Evolutionary conservation across 2,113 vertebrate genomes (phyloP).

Genomic region (Pholis gunnellus): DNA sequence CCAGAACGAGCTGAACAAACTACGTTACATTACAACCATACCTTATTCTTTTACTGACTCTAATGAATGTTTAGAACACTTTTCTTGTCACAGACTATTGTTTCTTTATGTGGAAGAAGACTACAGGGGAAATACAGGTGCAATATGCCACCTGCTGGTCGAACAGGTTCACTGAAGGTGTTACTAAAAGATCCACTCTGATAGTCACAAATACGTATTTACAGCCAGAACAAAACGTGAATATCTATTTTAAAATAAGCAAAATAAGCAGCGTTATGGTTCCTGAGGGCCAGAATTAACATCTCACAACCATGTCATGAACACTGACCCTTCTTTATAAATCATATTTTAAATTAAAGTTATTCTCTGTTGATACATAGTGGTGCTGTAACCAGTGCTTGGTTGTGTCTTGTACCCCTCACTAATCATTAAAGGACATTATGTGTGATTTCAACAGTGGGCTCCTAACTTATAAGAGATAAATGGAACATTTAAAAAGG

Average conservation of each 20-base stretch:
- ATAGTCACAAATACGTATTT: neutral
- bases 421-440: neutral
- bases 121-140: neutral
- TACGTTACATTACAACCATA: no score
- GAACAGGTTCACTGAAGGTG: constrained; percentile 18
- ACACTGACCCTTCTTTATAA: neutral
- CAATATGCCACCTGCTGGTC: constrained; percentile 69
- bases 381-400: neutral
- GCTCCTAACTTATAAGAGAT: neutral
- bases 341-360: neutral
- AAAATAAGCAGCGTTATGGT: neutral
- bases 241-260: neutral
- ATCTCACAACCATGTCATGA: no score
- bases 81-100: neutral
- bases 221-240: fast-evolving
- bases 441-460: neutral
- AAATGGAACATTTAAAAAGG: neutral
- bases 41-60: constrained; percentile 1
- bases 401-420: neutral
- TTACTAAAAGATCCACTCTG: neutral
- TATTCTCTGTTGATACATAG: neutral
- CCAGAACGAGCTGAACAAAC: neutral
- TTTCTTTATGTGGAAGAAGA: neutral
- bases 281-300: neutral
- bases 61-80: constrained; percentile 10